phyloP scores from a whole-genome alignment of 2,113 vertebrate species.

The Coptodon bakossiorum region DNA sequence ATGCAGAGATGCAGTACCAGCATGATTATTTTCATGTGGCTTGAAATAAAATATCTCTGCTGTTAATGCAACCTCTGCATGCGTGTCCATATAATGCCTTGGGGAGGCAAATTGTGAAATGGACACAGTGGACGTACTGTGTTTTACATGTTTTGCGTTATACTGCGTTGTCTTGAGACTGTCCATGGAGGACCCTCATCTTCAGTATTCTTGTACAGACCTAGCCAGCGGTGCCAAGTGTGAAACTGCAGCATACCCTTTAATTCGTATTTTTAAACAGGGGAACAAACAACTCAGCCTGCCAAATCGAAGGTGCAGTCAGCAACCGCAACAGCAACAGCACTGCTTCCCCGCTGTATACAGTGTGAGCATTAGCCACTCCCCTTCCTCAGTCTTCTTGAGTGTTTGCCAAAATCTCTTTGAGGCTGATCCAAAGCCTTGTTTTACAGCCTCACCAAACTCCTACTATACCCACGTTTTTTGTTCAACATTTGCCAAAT shows the following conservation, averaged over 20 bases:
- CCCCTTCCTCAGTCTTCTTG: not conserved
- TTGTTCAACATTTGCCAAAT: not conserved
- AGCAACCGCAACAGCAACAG: not conserved
- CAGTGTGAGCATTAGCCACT: not conserved
- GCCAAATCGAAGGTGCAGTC: not conserved
- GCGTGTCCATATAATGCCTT: not conserved
- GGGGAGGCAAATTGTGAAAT: not conserved
- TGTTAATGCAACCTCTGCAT: not conserved
- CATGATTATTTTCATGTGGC: not conserved
- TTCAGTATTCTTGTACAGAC: not conserved
- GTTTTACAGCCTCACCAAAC: not conserved
- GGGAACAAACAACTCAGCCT: not conserved
- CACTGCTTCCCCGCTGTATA: not conserved
- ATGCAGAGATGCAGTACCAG: not conserved
- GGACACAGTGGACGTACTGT: not conserved
- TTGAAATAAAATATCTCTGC: not conserved
- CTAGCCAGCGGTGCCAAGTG: not conserved
- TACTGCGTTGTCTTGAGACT: not conserved
- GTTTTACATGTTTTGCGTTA: not conserved
- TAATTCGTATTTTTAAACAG: not conserved
- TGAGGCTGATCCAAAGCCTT: not conserved
- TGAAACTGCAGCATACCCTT: not conserved
- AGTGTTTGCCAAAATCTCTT: not conserved
- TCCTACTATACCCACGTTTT: not conserved
- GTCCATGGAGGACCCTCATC: not conserved